Percentiles rank a stretch among this genome's conserved stretches.
These are phyloP conservation scores for Drosophila kohkoa DNA, from an alignment of 1,140 invertebrate species.

Conservation along the genomic window DNA sequence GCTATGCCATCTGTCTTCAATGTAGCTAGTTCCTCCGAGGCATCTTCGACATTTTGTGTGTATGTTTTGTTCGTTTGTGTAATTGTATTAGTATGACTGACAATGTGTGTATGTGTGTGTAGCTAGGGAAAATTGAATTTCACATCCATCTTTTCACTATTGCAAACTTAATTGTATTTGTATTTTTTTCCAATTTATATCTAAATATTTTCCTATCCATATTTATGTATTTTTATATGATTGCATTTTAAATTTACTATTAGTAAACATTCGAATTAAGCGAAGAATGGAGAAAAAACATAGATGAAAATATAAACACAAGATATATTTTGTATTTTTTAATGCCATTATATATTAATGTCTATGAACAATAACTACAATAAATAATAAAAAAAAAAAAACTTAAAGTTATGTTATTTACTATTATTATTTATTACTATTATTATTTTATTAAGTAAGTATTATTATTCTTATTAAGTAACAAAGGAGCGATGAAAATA, in stretches of 20 bases:
- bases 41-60: background rate
- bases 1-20: slow-evolving; percentile 53
- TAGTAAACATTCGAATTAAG: slow-evolving; percentile 13
- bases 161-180: background rate
- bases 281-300: background rate
- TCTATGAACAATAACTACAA: background rate
- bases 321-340: background rate
- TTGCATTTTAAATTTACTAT: background rate
- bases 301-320: slow-evolving; percentile 1
- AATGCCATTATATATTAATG: slow-evolving; percentile 15
- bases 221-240: slow-evolving; percentile 17
- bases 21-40: slow-evolving; percentile 16
- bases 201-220: background rate
- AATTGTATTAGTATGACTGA: background rate
- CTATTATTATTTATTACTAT: no score
- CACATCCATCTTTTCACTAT: no score
- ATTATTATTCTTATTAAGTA: no score
- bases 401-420: background rate
- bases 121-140: no score
- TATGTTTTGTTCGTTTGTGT: background rate
- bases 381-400: background rate
- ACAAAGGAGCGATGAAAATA: no score
- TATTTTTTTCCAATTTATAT: background rate
- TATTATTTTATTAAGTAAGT: background rate
- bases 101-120: no score